Percentiles rank a stretch among this genome's conserved stretches.
phyloP scores from a whole-genome alignment of 2,888 invertebrate species.

The Conus canariensis region DNA sequence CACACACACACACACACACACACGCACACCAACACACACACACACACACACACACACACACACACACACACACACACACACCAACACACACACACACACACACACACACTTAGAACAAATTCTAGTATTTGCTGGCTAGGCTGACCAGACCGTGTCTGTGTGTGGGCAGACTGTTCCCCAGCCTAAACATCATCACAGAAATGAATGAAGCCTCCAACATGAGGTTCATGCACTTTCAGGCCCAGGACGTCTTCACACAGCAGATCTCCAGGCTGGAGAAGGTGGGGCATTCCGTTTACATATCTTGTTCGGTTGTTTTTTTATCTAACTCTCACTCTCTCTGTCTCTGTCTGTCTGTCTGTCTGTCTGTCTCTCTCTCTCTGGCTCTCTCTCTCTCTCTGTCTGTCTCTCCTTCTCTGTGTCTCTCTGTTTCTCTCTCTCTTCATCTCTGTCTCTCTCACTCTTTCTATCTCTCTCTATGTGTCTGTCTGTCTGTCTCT shows the following conservation, averaged over 20 bases:
- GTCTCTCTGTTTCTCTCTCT: too few relatives aligned
- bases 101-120: too few relatives aligned
- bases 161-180: slow-evolving; percentile 92
- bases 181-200: slow-evolving; percentile 97
- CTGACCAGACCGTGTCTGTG: neutral
- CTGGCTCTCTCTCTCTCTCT: neutral
- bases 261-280: slow-evolving; percentile 99
- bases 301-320: neutral
- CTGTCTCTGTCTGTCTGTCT: neutral
- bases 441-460: too few relatives aligned
- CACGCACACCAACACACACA: too few relatives aligned
- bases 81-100: too few relatives aligned
- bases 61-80: too few relatives aligned
- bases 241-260: slow-evolving; percentile 96
- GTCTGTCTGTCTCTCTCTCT: neutral
- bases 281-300: slow-evolving; percentile 81
- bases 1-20: too few relatives aligned
- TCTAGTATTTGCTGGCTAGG: too few relatives aligned
- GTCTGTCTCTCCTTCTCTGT: too few relatives aligned
- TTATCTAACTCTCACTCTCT: neutral
- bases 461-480: too few relatives aligned
- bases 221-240: slow-evolving; percentile 99
- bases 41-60: too few relatives aligned
- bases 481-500: too few relatives aligned
- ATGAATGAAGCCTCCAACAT: slow-evolving; percentile 98